phyloP scores from a whole-genome alignment of 1,140 invertebrate species.

The Asobara japonica region DNA sequence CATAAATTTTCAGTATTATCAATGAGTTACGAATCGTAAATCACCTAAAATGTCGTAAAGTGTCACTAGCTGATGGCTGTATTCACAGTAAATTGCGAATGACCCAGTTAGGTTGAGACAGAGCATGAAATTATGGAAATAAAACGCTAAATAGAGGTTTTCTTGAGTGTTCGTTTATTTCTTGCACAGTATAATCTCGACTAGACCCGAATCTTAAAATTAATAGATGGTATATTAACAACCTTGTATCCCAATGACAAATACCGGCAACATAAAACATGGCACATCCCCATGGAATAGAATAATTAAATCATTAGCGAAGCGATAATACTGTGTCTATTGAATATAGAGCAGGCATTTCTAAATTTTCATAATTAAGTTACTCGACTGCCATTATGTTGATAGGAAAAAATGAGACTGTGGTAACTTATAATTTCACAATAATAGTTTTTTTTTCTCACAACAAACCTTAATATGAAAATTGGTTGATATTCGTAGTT shows the following conservation, averaged over 20 bases:
- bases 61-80: background rate
- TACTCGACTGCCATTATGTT: too few relatives aligned
- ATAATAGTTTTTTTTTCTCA: too few relatives aligned
- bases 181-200: constrained; percentile 3
- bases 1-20: background rate
- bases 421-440: too few relatives aligned
- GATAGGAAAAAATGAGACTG: too few relatives aligned
- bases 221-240: background rate
- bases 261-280: background rate
- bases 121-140: background rate
- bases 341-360: too few relatives aligned
- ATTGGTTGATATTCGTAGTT: too few relatives aligned
- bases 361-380: too few relatives aligned
- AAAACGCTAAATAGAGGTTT: background rate
- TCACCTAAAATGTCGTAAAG: background rate
- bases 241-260: background rate
- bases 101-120: background rate
- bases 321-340: too few relatives aligned
- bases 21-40: background rate
- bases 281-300: background rate
- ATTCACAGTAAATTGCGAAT: background rate
- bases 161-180: background rate
- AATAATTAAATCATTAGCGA: too few relatives aligned
- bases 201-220: constrained; percentile 5
- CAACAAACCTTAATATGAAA: too few relatives aligned